Percentiles rank a stretch among this genome's conserved stretches.
Evolutionary conservation across 2,113 vertebrate species (phyloP).

Genomic region (Passer domesticus): DNA sequence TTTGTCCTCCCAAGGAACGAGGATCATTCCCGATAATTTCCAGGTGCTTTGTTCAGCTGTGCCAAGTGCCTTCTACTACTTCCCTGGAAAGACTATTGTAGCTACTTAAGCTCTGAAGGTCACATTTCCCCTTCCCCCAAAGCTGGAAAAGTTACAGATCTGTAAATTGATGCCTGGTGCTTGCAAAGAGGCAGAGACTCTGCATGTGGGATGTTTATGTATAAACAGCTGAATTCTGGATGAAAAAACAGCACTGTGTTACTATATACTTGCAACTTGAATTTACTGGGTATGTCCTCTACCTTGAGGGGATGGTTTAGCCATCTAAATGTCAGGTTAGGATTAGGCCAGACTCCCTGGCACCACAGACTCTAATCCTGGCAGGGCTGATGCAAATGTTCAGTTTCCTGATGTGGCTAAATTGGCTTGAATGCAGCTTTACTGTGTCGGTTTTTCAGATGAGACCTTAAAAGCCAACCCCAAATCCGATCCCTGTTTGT

Average conservation of each 20-base stretch:
- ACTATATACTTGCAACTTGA: background rate
- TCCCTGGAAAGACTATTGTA: background rate
- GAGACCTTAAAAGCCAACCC: background rate
- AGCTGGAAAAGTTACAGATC: conserved; percentile 5
- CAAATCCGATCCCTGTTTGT: background rate
- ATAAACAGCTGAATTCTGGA: conserved; percentile 3
- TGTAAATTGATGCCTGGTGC: background rate
- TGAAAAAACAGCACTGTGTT: background rate
- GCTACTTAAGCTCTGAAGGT: background rate
- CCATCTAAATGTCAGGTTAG: conserved; percentile 35
- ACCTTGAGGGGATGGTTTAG: conserved; percentile 17
- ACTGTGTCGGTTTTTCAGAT: background rate
- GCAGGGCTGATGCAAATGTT: conserved; percentile 19
- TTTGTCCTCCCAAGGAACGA: background rate
- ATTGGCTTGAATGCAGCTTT: conserved; percentile 1
- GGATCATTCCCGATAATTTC: background rate
- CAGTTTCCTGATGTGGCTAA: background rate
- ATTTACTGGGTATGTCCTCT: background rate
- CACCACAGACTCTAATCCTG: conserved; percentile 45
- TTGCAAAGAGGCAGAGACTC: background rate
- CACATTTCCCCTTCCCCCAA: background rate
- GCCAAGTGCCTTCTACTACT: conserved; percentile 54
- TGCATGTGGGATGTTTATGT: background rate
- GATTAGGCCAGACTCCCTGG: conserved; percentile 51
- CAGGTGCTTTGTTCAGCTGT: conserved; percentile 26